Base-by-base conservation (phyloP, 1,140 invertebrate genomes). In the Heliothis subflexa region DNA sequence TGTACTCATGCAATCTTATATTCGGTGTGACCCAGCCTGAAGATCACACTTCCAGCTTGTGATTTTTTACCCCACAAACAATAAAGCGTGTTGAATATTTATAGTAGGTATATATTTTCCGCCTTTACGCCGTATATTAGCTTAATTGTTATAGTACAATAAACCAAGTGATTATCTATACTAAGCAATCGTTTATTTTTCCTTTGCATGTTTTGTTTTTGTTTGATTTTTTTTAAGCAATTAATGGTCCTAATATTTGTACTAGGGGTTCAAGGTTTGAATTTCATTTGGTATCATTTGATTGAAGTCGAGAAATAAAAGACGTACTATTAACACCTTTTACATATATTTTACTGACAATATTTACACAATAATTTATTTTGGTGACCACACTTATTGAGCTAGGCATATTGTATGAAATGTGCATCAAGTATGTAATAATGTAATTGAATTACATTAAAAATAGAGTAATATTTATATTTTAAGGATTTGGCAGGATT, bases 341-440 rank as follows among this genome's bases (percentile, higher is more conserved):
- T 94, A 92, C 91, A 94, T 94, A 92, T 93, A 94, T 93, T 91
- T 93, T 93, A 94, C 88, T 91, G 91, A 90, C 85, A 89, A 92
- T 94, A 94, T 94, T 93, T 94, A 94, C 93, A 94, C 87, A 91
- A 90, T 93, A 89, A 85, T 91, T 90, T 77, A 77, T 76, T 79
- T 91, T 84, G 92, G 93, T 94, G 91, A 94, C 90, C 89, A 92
- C 91, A 94, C 91, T 93, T 93, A 93, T 93, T 93, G 91, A 93
- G 90, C 91, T 94, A 94, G 88, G 89, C 88, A 82, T 92, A 91
- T 89, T 87, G 86, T 93, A 92, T 90, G 93, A 94, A 94, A 92
- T 89, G 93, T 94, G 93, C 93, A 92, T 90, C 85, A 91, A 91
- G 83, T 89, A 88, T 81, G 81, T 84, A 76, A 83, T 76, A 84